Percentiles rank a stretch among this genome's conserved stretches.
phyloP scores from a whole-genome alignment of 2,888 invertebrate genomes.

The Homarus gammarus region DNA sequence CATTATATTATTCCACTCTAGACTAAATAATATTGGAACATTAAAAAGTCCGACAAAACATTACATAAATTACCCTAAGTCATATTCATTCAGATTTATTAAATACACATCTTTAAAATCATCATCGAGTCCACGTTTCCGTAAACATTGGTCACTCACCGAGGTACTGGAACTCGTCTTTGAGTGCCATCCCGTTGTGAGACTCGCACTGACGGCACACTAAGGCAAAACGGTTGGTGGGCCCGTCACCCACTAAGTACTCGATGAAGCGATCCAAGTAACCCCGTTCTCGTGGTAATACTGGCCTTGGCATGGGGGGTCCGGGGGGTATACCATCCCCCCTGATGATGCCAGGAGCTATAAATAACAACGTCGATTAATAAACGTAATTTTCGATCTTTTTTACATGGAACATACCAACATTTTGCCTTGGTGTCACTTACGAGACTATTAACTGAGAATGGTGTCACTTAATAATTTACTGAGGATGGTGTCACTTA shows the following conservation, averaged over 20 bases:
- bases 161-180: conserved; percentile 86
- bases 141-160: conserved; percentile 81
- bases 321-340: conserved; percentile 77
- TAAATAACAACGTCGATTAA: neutral
- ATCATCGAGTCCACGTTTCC: too few relatives aligned
- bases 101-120: too few relatives aligned
- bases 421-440: too few relatives aligned
- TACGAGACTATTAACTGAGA: too few relatives aligned
- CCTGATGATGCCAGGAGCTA: neutral
- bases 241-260: conserved; percentile 96
- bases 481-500: too few relatives aligned
- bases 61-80: too few relatives aligned
- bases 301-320: conserved; percentile 85
- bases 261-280: conserved; percentile 94
- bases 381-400: neutral
- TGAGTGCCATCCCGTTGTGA: conserved; percentile 94
- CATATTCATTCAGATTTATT: too few relatives aligned
- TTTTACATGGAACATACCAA: too few relatives aligned
- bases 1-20: too few relatives aligned
- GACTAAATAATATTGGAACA: too few relatives aligned
- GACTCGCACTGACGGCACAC: conserved; percentile 93
- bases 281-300: conserved; percentile 87
- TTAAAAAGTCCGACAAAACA: too few relatives aligned
- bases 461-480: too few relatives aligned
- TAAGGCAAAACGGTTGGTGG: conserved; percentile 94